Percentiles rank a stretch among this genome's conserved stretches.
Conservation (phyloP, 1,140 invertebrate species). For the Heliconius nattereri region DNA sequence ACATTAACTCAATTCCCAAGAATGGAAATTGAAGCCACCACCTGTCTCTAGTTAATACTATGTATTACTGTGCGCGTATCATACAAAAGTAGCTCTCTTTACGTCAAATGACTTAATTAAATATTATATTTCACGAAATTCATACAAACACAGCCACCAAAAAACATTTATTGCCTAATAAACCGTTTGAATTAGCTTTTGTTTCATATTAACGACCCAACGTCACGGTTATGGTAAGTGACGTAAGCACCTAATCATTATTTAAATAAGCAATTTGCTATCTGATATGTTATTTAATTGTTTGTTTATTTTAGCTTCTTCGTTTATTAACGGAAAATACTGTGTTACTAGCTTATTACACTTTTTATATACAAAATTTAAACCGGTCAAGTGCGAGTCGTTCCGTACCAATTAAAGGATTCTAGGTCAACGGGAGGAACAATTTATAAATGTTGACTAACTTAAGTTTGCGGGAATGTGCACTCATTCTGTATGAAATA, state of each 20-base stretch:
- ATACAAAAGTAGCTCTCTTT: not conserved
- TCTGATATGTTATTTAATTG: not conserved
- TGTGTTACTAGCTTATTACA: not conserved
- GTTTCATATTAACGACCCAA: constrained; percentile 31
- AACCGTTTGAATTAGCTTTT: constrained; percentile 24
- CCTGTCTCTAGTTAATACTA: too few relatives aligned
- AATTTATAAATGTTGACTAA: too few relatives aligned
- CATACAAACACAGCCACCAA: not conserved
- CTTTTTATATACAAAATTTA: too few relatives aligned
- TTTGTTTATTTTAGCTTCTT: not conserved
- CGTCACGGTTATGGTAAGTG: constrained; percentile 22
- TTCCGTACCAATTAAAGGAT: too few relatives aligned
- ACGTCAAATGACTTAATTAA: constrained; percentile 3
- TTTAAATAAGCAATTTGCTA: constrained; percentile 1
- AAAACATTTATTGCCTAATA: constrained; percentile 15
- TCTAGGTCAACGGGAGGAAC: too few relatives aligned
- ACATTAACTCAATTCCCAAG: too few relatives aligned
- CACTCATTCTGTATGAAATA: too few relatives aligned
- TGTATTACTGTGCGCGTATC: not conserved
- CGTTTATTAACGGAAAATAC: not conserved
- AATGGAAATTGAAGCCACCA: too few relatives aligned
- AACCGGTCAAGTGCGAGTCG: too few relatives aligned
- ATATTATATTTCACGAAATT: constrained; percentile 13
- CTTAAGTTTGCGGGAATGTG: too few relatives aligned
- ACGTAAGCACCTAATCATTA: constrained; percentile 16